These are phyloP conservation scores for Labia minor DNA, from an alignment of 2,888 invertebrate genomes.

Conservation along the genomic window DNA sequence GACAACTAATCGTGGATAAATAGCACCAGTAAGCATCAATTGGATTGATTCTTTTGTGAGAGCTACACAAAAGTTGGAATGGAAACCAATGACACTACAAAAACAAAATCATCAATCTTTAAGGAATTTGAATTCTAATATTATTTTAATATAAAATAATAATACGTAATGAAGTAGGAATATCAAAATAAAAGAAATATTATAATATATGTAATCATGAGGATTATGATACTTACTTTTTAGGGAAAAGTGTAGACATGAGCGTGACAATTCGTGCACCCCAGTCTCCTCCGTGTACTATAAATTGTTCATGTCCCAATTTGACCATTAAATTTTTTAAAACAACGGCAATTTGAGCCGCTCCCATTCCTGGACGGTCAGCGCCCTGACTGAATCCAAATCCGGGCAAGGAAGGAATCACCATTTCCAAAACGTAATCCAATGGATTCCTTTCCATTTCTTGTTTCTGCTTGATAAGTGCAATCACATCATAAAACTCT, in stretches of 20 bases:
- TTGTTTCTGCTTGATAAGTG: conserved; percentile 26
- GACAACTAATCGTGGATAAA: background rate
- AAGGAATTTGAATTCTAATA: too few relatives aligned
- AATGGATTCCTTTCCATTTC: too few relatives aligned
- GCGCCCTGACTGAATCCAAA: conserved; percentile 15
- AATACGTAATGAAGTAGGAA: too few relatives aligned
- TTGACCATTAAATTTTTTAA: conserved; percentile 38
- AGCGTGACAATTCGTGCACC: conserved; percentile 36
- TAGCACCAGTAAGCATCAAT: background rate
- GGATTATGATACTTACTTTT: conserved; percentile 25
- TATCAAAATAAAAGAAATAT: too few relatives aligned
- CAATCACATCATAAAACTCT: conserved; percentile 20
- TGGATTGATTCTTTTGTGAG: background rate
- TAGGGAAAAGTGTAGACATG: conserved; percentile 34
- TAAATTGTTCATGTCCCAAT: conserved; percentile 36
- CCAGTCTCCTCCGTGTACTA: conserved; percentile 44
- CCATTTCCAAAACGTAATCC: conserved; percentile 27
- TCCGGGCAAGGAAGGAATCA: background rate
- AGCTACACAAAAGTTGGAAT: background rate
- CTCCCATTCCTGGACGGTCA: conserved; percentile 28
- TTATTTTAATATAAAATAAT: too few relatives aligned
- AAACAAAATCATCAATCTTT: too few relatives aligned
- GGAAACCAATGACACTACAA: background rate
- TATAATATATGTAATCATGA: background rate
- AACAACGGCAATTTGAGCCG: conserved; percentile 27